Base-by-base conservation (phyloP, 1,140 invertebrate species). In the Bathynomus jamesi region DNA sequence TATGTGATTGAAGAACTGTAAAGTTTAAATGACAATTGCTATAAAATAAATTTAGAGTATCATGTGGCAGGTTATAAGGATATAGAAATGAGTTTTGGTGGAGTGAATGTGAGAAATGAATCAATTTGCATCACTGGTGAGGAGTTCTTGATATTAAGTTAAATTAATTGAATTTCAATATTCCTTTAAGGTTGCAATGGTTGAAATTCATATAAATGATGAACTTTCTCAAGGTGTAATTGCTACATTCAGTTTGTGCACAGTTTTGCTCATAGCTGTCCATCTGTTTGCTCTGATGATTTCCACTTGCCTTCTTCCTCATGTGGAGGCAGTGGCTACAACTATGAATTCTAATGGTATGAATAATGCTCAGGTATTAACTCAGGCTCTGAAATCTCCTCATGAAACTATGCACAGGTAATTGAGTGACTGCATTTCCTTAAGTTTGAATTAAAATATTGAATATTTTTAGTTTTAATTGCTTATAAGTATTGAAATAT, bases 271-370 rank as follows among this genome's bases (percentile, higher is more conserved):
- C 3, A 96, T 99, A 0, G 93, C 95, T 0, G 95, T 99, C 2
- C 97, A 99, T 81, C 93, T 99, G 89, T 82, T 99, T 64, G 97
- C 97, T 0, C 84, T 99, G 3, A 99, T 99, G 96, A 99, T 99
- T 79, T 97, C 94, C 74, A 99, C 96, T 0, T 99, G 97, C 82
- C 98, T 99, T 73, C 84, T 99, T 67, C 96, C 93, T 21, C 94
- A 95, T 79, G 92, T 95, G 62, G 93, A 95, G 80, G 91, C 92
- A 0, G 90, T 95, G 0, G 92, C 91, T 74, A 94, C 62, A 64
- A 70, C 70, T 24, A 61, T 67, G 11, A 68, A 74, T 21, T 68
- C 70, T 21, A 69, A 74, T 32, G 69, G 68, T 28, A 46, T 74
- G 63, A 67, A 73, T 40, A 75, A 67, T 31, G 61, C 73, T 8